Percentiles rank a stretch among this genome's conserved stretches.
These are phyloP conservation scores for Heliconius charithonia DNA, from an alignment of 2,888 invertebrate species.

Conservation along the genomic window DNA sequence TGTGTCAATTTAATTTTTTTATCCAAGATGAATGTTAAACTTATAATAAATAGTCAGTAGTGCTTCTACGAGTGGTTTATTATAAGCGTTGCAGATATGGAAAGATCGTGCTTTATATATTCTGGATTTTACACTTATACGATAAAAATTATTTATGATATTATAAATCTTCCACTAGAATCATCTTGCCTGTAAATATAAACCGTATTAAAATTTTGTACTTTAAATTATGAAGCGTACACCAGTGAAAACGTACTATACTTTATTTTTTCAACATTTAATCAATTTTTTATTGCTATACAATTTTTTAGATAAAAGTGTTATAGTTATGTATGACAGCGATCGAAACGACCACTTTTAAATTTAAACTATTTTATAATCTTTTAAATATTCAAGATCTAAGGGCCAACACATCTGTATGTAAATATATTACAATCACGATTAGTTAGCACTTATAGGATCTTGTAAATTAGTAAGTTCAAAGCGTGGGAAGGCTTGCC, in stretches of 20 bases:
- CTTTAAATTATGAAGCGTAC: too few relatives aligned
- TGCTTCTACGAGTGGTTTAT: too few relatives aligned
- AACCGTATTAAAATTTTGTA: not conserved
- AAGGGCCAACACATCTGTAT: constrained; percentile 6
- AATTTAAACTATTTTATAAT: not conserved
- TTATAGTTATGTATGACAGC: not conserved
- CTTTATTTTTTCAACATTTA: too few relatives aligned
- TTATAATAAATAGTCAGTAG: too few relatives aligned
- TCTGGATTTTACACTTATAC: too few relatives aligned
- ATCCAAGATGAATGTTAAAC: too few relatives aligned
- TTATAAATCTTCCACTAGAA: too few relatives aligned
- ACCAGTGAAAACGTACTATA: too few relatives aligned
- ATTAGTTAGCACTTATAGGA: constrained; percentile 23
- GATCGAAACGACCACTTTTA: not conserved
- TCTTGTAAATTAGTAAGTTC: constrained; percentile 36
- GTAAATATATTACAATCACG: constrained; percentile 20
- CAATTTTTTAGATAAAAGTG: not conserved
- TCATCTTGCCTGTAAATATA: too few relatives aligned
- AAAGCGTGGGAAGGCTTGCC: constrained; percentile 51
- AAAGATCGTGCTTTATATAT: too few relatives aligned
- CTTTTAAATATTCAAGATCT: not conserved
- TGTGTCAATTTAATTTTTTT: not conserved
- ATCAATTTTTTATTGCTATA: not conserved
- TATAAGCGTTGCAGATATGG: too few relatives aligned
- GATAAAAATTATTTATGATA: too few relatives aligned